Evolutionary conservation across 2,113 vertebrate genomes (phyloP).

Genomic region (Gadus chalcogrammus): DNA sequence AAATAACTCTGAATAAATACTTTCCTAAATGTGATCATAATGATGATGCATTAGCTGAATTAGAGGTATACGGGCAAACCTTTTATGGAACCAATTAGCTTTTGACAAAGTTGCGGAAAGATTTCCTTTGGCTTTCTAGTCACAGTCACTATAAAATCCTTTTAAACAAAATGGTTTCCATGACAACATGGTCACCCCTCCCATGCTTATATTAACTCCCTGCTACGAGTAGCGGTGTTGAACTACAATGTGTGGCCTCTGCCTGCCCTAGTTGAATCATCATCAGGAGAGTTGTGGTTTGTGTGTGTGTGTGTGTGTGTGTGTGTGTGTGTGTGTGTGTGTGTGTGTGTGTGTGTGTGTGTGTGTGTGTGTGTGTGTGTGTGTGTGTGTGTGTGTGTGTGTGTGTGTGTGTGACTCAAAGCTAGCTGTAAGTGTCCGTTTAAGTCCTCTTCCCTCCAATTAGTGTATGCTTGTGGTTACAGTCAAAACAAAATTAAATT

Average conservation of each 20-base stretch:
- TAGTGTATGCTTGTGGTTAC: no score
- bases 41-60: conserved; percentile 47
- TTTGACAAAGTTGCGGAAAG: conserved; percentile 23
- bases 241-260: neutral
- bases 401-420: neutral
- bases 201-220: neutral
- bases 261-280: neutral
- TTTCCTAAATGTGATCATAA: conserved; percentile 40
- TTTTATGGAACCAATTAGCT: conserved; percentile 31
- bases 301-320: neutral
- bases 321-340: neutral
- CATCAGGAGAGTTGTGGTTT: neutral
- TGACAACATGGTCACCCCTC: neutral
- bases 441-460: no score
- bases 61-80: conserved; percentile 20
- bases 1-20: conserved; percentile 40
- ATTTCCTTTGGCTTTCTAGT: conserved; percentile 13
- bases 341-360: conserved; percentile 1
- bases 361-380: neutral
- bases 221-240: neutral
- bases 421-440: no score
- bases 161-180: neutral
- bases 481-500: no score
- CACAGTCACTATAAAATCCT: neutral
- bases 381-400: no score